Evolutionary conservation across 1,140 invertebrate species (phyloP).

Genomic region (Drosophila ambigua): DNA sequence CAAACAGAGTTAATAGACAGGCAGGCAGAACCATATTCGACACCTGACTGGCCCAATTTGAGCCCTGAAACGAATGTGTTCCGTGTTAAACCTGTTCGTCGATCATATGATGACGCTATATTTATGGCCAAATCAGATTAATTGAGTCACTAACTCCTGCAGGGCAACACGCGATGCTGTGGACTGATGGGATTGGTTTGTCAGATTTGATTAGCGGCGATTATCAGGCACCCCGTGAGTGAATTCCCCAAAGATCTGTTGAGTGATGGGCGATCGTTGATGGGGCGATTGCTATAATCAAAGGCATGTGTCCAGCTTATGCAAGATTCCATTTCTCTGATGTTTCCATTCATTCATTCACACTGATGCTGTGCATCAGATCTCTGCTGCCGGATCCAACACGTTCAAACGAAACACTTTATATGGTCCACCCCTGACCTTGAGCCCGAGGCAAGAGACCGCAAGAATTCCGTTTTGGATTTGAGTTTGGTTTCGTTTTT

Average conservation of each 20-base stretch:
- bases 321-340: slow-evolving; percentile 7
- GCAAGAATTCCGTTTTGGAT: slow-evolving; percentile 5
- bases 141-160: slow-evolving; percentile 21
- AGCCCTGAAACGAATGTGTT: not conserved
- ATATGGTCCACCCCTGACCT: slow-evolving; percentile 19
- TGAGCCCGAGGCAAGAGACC: slow-evolving; percentile 9
- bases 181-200: slow-evolving; percentile 44
- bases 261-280: not conserved
- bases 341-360: slow-evolving; percentile 2
- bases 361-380: not conserved
- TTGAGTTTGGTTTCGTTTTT: not conserved
- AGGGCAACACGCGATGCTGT: slow-evolving; percentile 14
- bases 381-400: not conserved
- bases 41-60: slow-evolving; percentile 13
- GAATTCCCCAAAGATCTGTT: not conserved
- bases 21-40: not conserved
- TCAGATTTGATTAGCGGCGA: slow-evolving; percentile 46
- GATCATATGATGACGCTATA: slow-evolving; percentile 29
- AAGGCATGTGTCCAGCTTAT: slow-evolving; percentile 46
- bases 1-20: slow-evolving; percentile 1
- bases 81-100: not conserved
- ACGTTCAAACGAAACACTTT: slow-evolving; percentile 4
- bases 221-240: slow-evolving; percentile 30
- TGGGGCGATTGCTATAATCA: slow-evolving; percentile 12
- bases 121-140: slow-evolving; percentile 9